Conservation (phyloP, 1,140 invertebrate genomes). For the Berghia stephanieae region DNA sequence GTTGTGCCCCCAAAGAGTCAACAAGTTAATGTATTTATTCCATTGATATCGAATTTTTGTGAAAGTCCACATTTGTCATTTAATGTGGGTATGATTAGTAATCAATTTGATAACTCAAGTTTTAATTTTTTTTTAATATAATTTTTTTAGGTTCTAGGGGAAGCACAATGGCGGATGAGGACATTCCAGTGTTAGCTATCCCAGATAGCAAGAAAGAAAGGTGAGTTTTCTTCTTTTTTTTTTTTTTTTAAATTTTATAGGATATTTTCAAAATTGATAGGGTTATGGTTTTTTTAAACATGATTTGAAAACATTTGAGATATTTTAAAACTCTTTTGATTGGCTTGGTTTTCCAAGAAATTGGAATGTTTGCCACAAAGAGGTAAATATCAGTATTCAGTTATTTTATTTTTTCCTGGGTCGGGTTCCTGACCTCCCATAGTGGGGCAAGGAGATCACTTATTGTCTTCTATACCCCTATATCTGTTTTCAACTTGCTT, state of each 20-base stretch:
- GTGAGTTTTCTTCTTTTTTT: conserved; percentile 2
- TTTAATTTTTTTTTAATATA: not conserved
- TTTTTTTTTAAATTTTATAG: not conserved
- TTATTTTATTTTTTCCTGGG: not conserved
- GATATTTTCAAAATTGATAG: no score
- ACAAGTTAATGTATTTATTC: not conserved
- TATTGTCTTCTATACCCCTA: no score
- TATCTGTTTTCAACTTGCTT: no score
- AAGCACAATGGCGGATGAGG: conserved; percentile 13
- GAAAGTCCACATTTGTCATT: not conserved
- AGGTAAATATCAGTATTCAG: not conserved
- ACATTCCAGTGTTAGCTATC: not conserved
- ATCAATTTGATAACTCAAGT: not conserved
- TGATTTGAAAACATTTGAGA: not conserved
- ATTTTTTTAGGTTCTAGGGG: not conserved
- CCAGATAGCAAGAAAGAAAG: conserved; percentile 15
- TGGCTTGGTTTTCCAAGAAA: not conserved
- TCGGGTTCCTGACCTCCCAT: not conserved
- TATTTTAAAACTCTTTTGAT: not conserved
- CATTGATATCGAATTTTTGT: not conserved
- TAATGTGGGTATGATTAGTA: not conserved
- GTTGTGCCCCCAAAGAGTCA: no score
- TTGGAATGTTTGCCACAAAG: not conserved
- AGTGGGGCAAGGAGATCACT: no score
- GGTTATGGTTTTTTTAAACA: no score